A percentile compares a stretch with the other conserved stretches of the same genome.
These are phyloP conservation scores for Patella ulyssiponensis DNA, from an alignment of 2,888 invertebrate species.

Conservation along the genomic window DNA sequence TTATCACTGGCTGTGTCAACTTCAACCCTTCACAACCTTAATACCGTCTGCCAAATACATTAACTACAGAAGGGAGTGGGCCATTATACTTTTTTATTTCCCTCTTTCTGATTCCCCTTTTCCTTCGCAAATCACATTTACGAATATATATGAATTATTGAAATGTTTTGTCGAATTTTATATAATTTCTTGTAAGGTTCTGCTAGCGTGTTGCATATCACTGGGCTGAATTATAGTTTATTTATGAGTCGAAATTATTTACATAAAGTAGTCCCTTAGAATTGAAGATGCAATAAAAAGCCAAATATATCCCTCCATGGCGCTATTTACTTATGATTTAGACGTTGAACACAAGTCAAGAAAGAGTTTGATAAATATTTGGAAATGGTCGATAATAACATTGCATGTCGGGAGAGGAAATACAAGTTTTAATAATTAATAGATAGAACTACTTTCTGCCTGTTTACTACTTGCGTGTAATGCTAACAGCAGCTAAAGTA, in stretches of 20 bases:
- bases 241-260: conserved; percentile 33
- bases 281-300: not conserved
- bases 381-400: too few relatives aligned
- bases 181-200: conserved; percentile 10
- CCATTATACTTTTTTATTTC: not conserved
- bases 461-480: not conserved
- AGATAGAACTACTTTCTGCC: not conserved
- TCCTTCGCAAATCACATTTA: not conserved
- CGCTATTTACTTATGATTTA: too few relatives aligned
- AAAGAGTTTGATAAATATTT: too few relatives aligned
- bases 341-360: too few relatives aligned
- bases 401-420: too few relatives aligned
- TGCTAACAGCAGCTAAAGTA: conserved; percentile 7
- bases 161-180: not conserved
- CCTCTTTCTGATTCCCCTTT: not conserved
- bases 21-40: not conserved
- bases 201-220: conserved; percentile 28
- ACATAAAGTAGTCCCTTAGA: conserved; percentile 29
- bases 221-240: conserved; percentile 30
- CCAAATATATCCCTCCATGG: not conserved
- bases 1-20: conserved; percentile 5
- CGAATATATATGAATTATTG: not conserved
- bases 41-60: not conserved
- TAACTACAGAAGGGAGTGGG: not conserved
- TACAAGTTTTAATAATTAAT: not conserved